These are phyloP conservation scores for Pygoscelis antarcticus DNA, from an alignment of 2,113 vertebrate species.

Conservation along the genomic window DNA sequence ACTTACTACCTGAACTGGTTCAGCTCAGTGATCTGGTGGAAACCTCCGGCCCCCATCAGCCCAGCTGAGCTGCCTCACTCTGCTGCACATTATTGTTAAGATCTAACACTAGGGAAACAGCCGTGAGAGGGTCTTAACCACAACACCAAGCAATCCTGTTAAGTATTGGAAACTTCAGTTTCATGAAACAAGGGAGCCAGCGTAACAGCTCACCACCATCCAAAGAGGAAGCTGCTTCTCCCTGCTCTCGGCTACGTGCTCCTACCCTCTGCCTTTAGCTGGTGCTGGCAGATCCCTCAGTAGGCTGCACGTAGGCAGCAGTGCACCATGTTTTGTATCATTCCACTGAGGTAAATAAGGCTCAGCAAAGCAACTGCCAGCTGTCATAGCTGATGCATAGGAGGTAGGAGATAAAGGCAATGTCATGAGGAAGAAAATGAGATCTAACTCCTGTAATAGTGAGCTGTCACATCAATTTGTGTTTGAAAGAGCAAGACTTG, in stretches of 20 bases:
- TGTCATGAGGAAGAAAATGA: background rate
- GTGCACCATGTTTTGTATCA: accelerated
- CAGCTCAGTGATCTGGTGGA: background rate
- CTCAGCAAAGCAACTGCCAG: background rate
- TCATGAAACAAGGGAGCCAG: background rate
- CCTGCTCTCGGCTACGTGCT: accelerated
- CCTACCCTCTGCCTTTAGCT: background rate
- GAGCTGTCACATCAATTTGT: background rate
- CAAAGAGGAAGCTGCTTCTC: background rate
- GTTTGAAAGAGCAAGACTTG: background rate
- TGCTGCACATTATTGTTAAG: accelerated
- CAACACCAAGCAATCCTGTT: background rate
- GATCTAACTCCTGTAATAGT: background rate
- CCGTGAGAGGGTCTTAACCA: background rate
- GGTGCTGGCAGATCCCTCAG: background rate
- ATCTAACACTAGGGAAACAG: background rate
- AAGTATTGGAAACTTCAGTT: background rate
- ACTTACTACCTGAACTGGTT: background rate
- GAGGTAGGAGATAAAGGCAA: background rate
- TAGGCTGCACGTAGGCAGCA: background rate
- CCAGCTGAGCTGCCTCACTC: background rate
- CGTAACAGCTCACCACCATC: accelerated
- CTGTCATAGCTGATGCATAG: background rate
- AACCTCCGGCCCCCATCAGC: background rate
- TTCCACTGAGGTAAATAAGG: background rate